These are phyloP conservation scores for Bufo gargarizans DNA, from an alignment of 2,113 vertebrate species.

Conservation along the genomic window DNA sequence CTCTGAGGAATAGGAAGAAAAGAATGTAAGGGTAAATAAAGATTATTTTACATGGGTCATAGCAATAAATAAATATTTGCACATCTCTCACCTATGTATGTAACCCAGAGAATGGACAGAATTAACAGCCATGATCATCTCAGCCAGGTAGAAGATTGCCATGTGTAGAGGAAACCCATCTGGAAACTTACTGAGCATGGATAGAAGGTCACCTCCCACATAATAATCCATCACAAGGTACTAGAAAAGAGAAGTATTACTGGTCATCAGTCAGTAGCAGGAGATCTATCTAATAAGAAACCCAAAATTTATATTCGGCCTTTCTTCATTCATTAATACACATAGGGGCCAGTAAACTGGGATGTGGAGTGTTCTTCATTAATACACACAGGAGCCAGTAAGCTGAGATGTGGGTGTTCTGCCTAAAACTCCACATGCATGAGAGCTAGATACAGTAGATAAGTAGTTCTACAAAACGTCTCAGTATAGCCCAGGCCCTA, in stretches of 20 bases:
- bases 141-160: slow-evolving; percentile 86
- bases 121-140: slow-evolving; percentile 86
- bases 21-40: neutral
- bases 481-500: no score
- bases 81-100: slow-evolving; percentile 74
- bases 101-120: slow-evolving; percentile 83
- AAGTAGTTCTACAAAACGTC: no score
- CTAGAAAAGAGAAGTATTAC: slow-evolving; percentile 63
- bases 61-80: neutral
- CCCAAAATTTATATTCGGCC: neutral
- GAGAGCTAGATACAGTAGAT: no score
- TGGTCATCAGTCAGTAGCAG: no score
- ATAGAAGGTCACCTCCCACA: slow-evolving; percentile 85
- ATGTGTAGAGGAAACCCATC: slow-evolving; percentile 83
- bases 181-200: slow-evolving; percentile 86
- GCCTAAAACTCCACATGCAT: no score
- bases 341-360: neutral
- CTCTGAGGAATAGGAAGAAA: slow-evolving; percentile 68
- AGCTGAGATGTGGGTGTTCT: neutral
- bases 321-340: neutral
- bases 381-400: neutral
- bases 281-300: neutral
- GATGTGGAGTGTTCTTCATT: neutral
- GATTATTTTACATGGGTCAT: neutral
- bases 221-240: slow-evolving; percentile 90